Evolutionary conservation across 2,888 invertebrate genomes (phyloP), one percentile per base, ranked within the genome.

Genomic region (Pemphredon lugubris): DNA sequence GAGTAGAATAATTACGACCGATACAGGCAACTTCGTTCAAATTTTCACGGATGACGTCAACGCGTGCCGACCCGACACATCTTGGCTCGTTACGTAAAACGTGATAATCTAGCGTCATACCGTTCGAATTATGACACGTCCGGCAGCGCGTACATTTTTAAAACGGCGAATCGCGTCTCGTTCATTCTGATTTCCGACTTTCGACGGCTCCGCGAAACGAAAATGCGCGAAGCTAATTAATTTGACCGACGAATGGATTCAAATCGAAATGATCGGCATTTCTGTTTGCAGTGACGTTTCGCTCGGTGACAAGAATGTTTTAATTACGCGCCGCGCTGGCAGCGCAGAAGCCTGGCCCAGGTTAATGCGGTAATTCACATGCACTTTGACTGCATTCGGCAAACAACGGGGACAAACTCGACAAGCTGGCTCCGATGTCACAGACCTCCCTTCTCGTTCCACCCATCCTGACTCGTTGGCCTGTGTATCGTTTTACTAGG

Each of bases 351-450:
- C 73, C 66, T 75, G 73, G 76, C 75, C 67, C 81, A 80, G 82
- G 83, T 83, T 88, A 85, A 87, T 88, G 86, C 81, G 82, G 83
- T 85, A 85, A 88, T 88, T 88, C 86, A 76, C 83, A 88, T 88
- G 87, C 87, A 88, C 87, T 88, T 88, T 88, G 88, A 88, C 87
- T 82, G 84, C 83, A 84, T 85, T 86, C 78, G 74, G 79, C 79
- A 85, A 85, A 87, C 82, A 85, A 73, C 68, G 77, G 70, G 72
- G 83, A 85, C 84, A 86, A 87, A 87, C 86, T 86, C 79, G 71
- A 79, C 82, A 74, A 82, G 78, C 71, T 63, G 70, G 76, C 76
- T 82, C 73, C 77, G 73, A 82, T 78, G 83, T 82, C 80, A 79
- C 80, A 71, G 65, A 66, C 69, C 68, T 23, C 69, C 50, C 70